Conservation (phyloP, 2,113 vertebrate genomes). For the Sylvilagus bachmani region DNA sequence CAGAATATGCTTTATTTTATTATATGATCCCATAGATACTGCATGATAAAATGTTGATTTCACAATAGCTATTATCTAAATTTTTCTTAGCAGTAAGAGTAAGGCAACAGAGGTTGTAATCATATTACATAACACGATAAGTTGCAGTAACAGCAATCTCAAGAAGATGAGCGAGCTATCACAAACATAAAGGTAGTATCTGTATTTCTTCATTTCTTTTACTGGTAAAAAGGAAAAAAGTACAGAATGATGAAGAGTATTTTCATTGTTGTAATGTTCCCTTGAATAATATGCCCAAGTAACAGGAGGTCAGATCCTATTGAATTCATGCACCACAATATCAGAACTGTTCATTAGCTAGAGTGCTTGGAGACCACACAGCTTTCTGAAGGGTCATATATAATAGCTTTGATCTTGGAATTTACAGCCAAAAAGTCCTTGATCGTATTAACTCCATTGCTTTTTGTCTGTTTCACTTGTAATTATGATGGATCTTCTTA, state of each 20-base stretch:
- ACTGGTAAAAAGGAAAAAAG: not conserved
- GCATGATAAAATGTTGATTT: constrained; percentile 8
- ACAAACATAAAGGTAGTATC: not conserved
- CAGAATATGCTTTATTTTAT: not conserved
- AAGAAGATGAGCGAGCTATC: not conserved
- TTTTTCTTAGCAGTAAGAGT: not conserved
- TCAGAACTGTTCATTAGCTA: constrained; percentile 54
- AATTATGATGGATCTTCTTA: constrained; percentile 76
- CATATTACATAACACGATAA: not conserved
- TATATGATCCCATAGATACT: not conserved
- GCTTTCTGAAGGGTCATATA: constrained; percentile 61
- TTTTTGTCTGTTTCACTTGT: constrained; percentile 52
- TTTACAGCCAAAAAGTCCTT: constrained; percentile 56
- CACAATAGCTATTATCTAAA: constrained; percentile 3
- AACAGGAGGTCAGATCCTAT: constrained; percentile 23
- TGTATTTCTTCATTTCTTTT: not conserved
- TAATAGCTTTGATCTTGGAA: constrained; percentile 61
- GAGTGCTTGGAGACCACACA: not conserved
- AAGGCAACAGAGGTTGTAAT: not conserved
- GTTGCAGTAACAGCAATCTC: not conserved
- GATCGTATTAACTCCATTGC: constrained; percentile 13
- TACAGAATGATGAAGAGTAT: not conserved
- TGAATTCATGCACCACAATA: not conserved
- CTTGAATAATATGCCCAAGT: constrained; percentile 5
- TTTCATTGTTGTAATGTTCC: constrained; percentile 17